Evolutionary conservation across 1,140 invertebrate species (phyloP), one percentile per base, ranked within the genome.

Genomic region (Pseudomyrmex pallidus): DNA sequence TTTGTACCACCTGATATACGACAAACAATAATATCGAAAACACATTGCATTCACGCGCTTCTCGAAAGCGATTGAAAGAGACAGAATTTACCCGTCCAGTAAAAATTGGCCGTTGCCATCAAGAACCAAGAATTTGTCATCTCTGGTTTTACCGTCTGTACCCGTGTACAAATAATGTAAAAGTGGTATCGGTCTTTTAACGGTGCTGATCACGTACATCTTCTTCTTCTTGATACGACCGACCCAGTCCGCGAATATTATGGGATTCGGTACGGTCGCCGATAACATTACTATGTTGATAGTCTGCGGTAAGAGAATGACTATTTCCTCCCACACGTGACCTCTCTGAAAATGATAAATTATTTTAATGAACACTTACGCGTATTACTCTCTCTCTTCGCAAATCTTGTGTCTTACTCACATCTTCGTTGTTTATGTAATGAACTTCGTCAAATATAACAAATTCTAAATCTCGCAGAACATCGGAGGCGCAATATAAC

Each of bases 361-460:
- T n/a, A n/a, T n/a, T n/a, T n/a, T n/a, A n/a, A n/a, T n/a, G n/a
- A n/a, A n/a, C n/a, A n/a, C n/a, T n/a, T n/a, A n/a, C n/a, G n/a
- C n/a, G n/a, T n/a, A n/a, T n/a, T n/a, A n/a, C n/a, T n/a, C n/a
- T n/a, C 10, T 4, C 13, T 48, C 44, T n/a, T 73, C 50, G 15
- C 13, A 17, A 77, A 83, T 56, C 17, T 9, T 35, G 2, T 1
- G n/a, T 74, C n/a, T n/a, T 74, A 92, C 92, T 92, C 92, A 97
- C 97, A 94, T 99, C 98, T 68, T 97, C 96, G 95, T 99, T 98
- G 93, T 99, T 99, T 64, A 99, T 98, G 91, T 99, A 99, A 94
- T 99, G 99, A 35, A 99, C 99, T 95, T 99, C 99, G 94, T 99
- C 99, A 93, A 99, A 99, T 89, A 99, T 99, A 2, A 99, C 99